A percentile compares a stretch with the other conserved stretches of the same genome.
Evolutionary conservation across 2,113 vertebrate genomes (phyloP).

Genomic region (Eptesicus fuscus): DNA sequence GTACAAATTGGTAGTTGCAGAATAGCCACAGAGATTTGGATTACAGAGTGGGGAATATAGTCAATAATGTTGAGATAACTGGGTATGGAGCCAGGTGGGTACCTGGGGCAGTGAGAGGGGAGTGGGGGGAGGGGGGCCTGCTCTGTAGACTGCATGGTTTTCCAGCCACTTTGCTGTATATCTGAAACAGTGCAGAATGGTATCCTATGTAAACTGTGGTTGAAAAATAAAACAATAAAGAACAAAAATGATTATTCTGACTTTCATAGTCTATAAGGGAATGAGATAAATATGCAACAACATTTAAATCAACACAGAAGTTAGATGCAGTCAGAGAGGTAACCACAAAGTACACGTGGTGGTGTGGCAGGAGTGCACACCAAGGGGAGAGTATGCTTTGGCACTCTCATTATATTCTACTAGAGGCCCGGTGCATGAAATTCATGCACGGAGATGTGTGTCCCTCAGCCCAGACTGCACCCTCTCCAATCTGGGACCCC

Average conservation of each 20-base stretch:
- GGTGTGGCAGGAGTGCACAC: too few relatives aligned
- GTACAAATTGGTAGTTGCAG: not conserved
- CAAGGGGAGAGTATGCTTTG: rapidly evolving
- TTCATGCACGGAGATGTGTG: too few relatives aligned
- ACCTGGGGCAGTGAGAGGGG: not conserved
- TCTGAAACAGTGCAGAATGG: not conserved
- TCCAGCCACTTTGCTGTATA: not conserved
- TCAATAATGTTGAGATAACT: not conserved
- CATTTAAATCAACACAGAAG: not conserved
- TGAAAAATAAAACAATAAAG: not conserved
- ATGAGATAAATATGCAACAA: not conserved
- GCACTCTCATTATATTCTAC: not conserved
- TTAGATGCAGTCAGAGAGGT: not conserved
- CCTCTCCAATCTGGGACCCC: too few relatives aligned
- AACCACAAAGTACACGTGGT: not conserved
- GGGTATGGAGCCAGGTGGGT: not conserved
- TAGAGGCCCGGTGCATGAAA: too few relatives aligned
- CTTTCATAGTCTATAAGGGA: not conserved
- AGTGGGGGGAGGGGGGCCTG: not conserved
- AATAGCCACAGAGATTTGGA: not conserved
- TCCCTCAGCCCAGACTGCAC: too few relatives aligned
- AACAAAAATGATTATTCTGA: not conserved
- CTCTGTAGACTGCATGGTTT: not conserved
- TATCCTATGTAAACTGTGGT: not conserved
- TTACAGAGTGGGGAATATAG: not conserved